Evolutionary conservation across 2,888 invertebrate species (phyloP), one percentile per base, ranked within the genome.

Genomic region (Fragum sueziense): DNA sequence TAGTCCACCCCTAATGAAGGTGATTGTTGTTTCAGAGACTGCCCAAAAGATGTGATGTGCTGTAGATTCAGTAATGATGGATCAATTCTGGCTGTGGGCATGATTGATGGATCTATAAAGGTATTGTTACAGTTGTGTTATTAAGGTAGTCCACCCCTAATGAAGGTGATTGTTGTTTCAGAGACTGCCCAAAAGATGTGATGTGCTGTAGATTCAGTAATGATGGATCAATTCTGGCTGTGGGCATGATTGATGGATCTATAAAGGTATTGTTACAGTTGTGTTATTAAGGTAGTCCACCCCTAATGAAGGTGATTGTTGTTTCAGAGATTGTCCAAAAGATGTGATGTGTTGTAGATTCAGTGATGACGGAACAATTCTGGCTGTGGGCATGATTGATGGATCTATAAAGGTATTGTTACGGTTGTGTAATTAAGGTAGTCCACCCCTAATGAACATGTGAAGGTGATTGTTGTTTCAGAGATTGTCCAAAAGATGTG

Each of bases 301-400:
- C n/a, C n/a, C n/a, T n/a, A n/a, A n/a, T n/a, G n/a, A n/a, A n/a
- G n/a, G n/a, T 37, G 29, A 57, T 22, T 67, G 20, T 67, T 22
- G 31, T 79, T 82, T 27, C 86, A 91, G 90, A 79, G 90, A 91
- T 62, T 88, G 88, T 74, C 76, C 85, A 7, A 74, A 80, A 41
- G 91, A 90, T 75, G 89, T 92, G 7, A 91, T 92, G 91, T 92
- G 91, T 78, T 90, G 91, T 80, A 85, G 89, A 41, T 92, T 91
- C 80, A 90, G 82, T 76, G 84, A 86, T 31, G 90, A 91, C 83
- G 91, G 91, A 0, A 71, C 80, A 6, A 76, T 88, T 17, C 79
- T 92, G 31, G 93, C 93, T 54, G 91, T 91, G 20, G 93, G 93
- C 17, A 82, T 91, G 22, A 87, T 86, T 65, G 90, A 90, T 83